These are phyloP conservation scores for Montipora foliosa DNA, from an alignment of 64 coral and sea anemone species.

Conservation along the genomic window DNA sequence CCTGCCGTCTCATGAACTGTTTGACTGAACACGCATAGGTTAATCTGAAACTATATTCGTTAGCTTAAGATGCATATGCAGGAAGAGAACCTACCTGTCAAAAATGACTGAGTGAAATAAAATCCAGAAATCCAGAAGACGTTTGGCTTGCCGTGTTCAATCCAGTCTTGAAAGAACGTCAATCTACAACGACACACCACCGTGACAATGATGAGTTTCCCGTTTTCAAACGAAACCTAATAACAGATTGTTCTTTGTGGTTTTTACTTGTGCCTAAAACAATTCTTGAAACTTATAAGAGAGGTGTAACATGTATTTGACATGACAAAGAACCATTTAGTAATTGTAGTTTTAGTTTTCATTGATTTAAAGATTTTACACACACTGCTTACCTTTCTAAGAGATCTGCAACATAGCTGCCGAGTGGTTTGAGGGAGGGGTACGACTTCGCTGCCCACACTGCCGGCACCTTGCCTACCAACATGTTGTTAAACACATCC, in stretches of 20 bases:
- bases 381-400: conserved; percentile 82
- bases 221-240: no score
- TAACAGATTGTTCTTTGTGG: no score
- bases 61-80: no score
- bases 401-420: conserved; percentile 93
- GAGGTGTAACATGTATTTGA: no score
- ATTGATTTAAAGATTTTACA: no score
- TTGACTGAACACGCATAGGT: no score
- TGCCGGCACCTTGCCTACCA: conserved; percentile 93
- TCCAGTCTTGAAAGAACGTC: conserved; percentile 98
- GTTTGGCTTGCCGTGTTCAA: conserved; percentile 89
- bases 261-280: background rate
- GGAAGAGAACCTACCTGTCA: conserved; percentile 71
- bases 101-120: conserved; percentile 98
- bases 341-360: no score
- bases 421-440: conserved; percentile 95
- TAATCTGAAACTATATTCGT: no score
- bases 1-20: no score
- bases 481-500: conserved; percentile 99
- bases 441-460: conserved; percentile 99
- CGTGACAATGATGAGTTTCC: background rate
- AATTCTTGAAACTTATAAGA: background rate
- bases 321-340: no score
- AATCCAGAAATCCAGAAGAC: conserved; percentile 99
- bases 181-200: conserved; percentile 56